phyloP scores from a whole-genome alignment of 2,888 invertebrate genomes.

The Callimorpha dominula region DNA sequence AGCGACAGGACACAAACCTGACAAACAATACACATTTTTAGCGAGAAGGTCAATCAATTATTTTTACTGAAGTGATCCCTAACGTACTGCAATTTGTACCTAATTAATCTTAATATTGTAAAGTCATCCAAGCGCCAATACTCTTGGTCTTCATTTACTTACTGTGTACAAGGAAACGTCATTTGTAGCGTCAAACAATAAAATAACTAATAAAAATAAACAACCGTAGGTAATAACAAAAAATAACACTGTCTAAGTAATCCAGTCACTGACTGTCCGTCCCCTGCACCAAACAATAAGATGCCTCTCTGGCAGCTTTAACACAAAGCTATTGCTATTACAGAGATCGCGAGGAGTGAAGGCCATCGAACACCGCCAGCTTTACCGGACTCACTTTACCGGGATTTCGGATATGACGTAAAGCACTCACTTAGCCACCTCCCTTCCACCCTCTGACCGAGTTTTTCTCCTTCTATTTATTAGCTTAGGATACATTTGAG shows the following conservation, averaged over 20 bases:
- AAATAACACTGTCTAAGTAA: conserved; percentile 8
- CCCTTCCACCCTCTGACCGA: conserved; percentile 74
- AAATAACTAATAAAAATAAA: neutral
- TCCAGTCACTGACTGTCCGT: conserved; percentile 4
- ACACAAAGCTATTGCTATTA: conserved; percentile 87
- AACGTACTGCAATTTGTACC: too few relatives aligned
- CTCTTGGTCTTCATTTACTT: neutral
- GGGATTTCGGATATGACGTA: conserved; percentile 87
- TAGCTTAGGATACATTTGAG: conserved; percentile 79
- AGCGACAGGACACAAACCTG: too few relatives aligned
- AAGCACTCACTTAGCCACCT: conserved; percentile 82
- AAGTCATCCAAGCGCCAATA: too few relatives aligned
- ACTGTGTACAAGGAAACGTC: neutral
- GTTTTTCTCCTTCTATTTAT: conserved; percentile 82
- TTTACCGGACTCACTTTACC: conserved; percentile 85
- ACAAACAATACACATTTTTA: too few relatives aligned
- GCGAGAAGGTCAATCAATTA: too few relatives aligned
- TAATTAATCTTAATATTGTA: too few relatives aligned
- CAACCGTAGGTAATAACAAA: conserved; percentile 39
- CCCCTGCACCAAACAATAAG: conserved; percentile 74
- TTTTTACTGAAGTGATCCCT: too few relatives aligned
- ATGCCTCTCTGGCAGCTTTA: conserved; percentile 81
- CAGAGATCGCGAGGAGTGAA: conserved; percentile 78
- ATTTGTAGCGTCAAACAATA: neutral
- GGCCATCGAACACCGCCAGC: conserved; percentile 83